Conservation (phyloP, 2,797 vertebrate species). For the Emydoidea blandingii region DNA sequence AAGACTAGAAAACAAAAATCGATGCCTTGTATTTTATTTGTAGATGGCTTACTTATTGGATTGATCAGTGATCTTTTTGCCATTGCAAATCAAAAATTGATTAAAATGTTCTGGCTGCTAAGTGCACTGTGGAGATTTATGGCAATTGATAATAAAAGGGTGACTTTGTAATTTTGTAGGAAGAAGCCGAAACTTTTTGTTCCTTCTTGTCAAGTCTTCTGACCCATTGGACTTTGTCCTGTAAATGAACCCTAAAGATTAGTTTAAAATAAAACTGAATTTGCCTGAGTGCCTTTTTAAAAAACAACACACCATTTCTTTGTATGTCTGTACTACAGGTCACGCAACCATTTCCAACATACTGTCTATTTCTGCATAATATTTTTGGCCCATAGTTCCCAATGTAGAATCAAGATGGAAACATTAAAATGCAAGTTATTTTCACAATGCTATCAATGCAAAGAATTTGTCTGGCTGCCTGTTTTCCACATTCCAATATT, state of each 20-base stretch:
- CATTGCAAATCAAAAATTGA: neutral
- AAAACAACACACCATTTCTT: neutral
- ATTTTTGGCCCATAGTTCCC: neutral
- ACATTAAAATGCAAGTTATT: slow-evolving; percentile 58
- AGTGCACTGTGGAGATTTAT: neutral
- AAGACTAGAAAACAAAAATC: neutral
- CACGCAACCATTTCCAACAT: neutral
- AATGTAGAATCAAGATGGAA: slow-evolving; percentile 11
- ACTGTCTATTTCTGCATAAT: neutral
- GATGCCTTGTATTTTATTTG: fast-evolving
- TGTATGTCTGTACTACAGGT: slow-evolving; percentile 20
- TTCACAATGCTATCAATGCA: slow-evolving; percentile 35
- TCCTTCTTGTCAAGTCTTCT: slow-evolving; percentile 34
- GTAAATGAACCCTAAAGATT: slow-evolving; percentile 53
- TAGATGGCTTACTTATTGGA: neutral
- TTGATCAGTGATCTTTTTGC: neutral
- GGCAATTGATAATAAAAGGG: slow-evolving; percentile 3
- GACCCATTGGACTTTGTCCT: slow-evolving; percentile 20
- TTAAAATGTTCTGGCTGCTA: neutral
- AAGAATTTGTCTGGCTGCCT: slow-evolving; percentile 36
- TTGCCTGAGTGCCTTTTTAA: neutral
- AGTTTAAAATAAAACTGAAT: slow-evolving; percentile 47
- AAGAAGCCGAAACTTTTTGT: slow-evolving; percentile 42
- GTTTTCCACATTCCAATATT: slow-evolving; percentile 67
- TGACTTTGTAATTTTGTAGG: slow-evolving; percentile 34